Conservation (phyloP, 2,113 vertebrate genomes). For the Zosterops lateralis region DNA sequence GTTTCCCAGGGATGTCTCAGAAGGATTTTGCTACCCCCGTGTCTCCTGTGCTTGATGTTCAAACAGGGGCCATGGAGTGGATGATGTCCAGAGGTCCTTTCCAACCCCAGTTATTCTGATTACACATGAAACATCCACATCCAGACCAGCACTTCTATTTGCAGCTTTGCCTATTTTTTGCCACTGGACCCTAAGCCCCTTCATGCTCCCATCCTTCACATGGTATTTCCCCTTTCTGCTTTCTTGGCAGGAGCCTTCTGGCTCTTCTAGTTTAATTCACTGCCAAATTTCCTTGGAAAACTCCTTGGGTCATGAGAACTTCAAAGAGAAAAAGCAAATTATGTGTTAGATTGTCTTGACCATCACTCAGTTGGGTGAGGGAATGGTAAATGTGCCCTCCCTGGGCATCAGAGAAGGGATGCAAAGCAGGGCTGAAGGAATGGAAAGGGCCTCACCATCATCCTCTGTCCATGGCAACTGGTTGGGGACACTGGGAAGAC, state of each 20-base stretch:
- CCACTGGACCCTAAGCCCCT: not conserved
- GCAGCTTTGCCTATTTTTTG: not conserved
- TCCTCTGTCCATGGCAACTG: not conserved
- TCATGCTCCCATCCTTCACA: not conserved
- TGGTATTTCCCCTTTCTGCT: not conserved
- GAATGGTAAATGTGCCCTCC: not conserved
- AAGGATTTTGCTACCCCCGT: not conserved
- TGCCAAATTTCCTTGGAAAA: not conserved
- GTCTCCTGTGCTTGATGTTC: not conserved
- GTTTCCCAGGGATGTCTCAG: not conserved
- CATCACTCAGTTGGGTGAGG: not conserved
- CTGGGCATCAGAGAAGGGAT: not conserved
- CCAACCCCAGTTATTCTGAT: not conserved
- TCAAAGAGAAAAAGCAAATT: not conserved
- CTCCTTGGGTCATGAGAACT: not conserved
- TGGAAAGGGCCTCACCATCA: not conserved
- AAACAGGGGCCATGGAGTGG: not conserved
- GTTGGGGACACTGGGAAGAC: not conserved
- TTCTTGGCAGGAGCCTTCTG: not conserved
- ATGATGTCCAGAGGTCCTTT: not conserved
- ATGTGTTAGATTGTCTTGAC: not conserved
- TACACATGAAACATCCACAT: not conserved
- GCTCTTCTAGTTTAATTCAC: not conserved
- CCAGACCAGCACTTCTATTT: accelerated
- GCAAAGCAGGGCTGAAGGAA: not conserved